These are phyloP conservation scores for Dascyllus trimaculatus DNA, from an alignment of 2,113 vertebrate genomes.

Conservation along the genomic window DNA sequence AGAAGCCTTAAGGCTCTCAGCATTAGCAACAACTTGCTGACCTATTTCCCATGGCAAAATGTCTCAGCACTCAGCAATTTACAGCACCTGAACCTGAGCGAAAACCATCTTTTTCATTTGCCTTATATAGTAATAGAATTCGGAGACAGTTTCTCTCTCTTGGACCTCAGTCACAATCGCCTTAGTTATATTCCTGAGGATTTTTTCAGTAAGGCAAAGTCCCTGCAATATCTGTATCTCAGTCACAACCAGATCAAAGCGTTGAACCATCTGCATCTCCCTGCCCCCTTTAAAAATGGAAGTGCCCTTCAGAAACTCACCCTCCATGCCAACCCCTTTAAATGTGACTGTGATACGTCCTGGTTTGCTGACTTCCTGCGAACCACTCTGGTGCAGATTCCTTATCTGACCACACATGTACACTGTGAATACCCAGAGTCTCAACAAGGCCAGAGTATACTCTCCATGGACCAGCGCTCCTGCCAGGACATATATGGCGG, in stretches of 20 bases:
- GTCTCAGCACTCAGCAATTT: constrained; percentile 77
- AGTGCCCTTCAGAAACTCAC: constrained; percentile 75
- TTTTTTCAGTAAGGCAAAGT: constrained; percentile 77
- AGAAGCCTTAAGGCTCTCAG: constrained; percentile 70
- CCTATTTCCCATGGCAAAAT: constrained; percentile 84
- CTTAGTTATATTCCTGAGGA: constrained; percentile 78
- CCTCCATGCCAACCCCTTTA: constrained; percentile 86
- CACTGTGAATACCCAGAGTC: constrained; percentile 84
- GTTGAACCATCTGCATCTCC: constrained; percentile 71
- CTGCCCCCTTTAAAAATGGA: constrained; percentile 62
- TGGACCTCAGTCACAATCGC: constrained; percentile 87
- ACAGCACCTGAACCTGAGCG: constrained; percentile 80
- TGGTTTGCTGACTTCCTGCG: constrained; percentile 87
- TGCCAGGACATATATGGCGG: constrained; percentile 88
- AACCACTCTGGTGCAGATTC: constrained; percentile 73
- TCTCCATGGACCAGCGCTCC: constrained; percentile 86
- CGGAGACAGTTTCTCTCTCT: constrained; percentile 60
- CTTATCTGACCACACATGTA: constrained; percentile 80
- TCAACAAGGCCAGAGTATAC: constrained; percentile 75
- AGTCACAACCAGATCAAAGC: constrained; percentile 82
- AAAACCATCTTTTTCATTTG: constrained; percentile 76
- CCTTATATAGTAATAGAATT: constrained; percentile 56
- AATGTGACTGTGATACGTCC: constrained; percentile 85
- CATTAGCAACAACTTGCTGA: constrained; percentile 77
- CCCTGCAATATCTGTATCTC: constrained; percentile 75